Evolutionary conservation across 2,113 vertebrate genomes (phyloP).

Genomic region (Carassius gibelio): DNA sequence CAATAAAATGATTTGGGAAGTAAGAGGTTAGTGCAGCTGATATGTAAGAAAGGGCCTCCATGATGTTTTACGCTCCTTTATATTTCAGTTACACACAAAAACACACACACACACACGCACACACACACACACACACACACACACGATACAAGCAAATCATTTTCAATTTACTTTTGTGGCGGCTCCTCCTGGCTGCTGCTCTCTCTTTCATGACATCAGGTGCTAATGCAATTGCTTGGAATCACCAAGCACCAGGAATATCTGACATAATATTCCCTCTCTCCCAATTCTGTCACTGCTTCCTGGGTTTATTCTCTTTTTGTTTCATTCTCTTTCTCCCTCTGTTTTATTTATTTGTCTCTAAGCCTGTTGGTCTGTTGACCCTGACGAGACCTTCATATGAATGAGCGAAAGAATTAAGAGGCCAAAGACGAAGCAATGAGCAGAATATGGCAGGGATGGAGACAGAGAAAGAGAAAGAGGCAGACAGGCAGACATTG

Average conservation of each 20-base stretch:
- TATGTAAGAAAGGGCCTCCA: not conserved
- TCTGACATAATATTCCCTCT: slow-evolving; percentile 70
- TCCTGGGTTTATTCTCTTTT: slow-evolving; percentile 18
- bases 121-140: slow-evolving; percentile 54
- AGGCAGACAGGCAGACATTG: slow-evolving; percentile 38
- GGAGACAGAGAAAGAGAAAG: slow-evolving; percentile 43
- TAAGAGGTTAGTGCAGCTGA: slow-evolving; percentile 65
- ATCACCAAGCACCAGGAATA: slow-evolving; percentile 60
- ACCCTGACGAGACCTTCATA: slow-evolving; percentile 70
- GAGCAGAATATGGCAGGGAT: slow-evolving; percentile 28
- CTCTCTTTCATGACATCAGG: slow-evolving; percentile 68
- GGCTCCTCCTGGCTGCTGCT: slow-evolving; percentile 48
- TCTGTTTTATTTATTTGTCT: slow-evolving; percentile 41
- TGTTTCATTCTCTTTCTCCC: slow-evolving; percentile 43
- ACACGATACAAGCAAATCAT: slow-evolving; percentile 66
- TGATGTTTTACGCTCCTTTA: not conserved
- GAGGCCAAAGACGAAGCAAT: slow-evolving; percentile 23
- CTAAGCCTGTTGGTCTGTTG: slow-evolving; percentile 66
- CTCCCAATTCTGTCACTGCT: slow-evolving; percentile 50
- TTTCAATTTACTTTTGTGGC: slow-evolving; percentile 75
- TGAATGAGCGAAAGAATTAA: slow-evolving; percentile 38
- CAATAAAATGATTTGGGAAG: slow-evolving; percentile 69
- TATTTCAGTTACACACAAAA: slow-evolving; percentile 47
- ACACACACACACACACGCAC: slow-evolving; percentile 55
- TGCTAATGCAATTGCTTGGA: slow-evolving; percentile 72